Evolutionary conservation across 2,888 invertebrate genomes (phyloP), one percentile per base, ranked within the genome.

Genomic region (Tetranychus piercei): DNA sequence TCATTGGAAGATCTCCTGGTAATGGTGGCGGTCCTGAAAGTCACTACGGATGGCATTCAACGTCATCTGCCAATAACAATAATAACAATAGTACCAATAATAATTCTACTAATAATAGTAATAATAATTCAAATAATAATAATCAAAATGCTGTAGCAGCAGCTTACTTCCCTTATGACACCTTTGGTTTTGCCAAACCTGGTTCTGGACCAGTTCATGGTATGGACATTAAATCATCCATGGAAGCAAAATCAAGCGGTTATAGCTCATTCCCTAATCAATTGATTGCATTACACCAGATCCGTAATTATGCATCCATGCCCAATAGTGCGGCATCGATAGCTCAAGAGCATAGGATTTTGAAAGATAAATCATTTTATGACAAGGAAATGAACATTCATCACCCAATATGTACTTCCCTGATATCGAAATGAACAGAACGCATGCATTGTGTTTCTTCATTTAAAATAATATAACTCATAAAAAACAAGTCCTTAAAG

Each of bases 261-360:
- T 80, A 81, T 75, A 85, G 85, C 81, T 85, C 86, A 73, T 93
- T 94, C 84, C 93, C 93, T 76, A 93, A 93, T 83, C 93, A 94
- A 84, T 86, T 94, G 84, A 94, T 94, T 83, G 92, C 94, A 79
- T 86, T 95, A 79, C 94, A 95, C 84, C 94, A 95, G 85, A 95
- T 95, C 81, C 88, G 94, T 83, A 94, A 94, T 84, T 95, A 94
- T 84, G 92, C 92, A 78, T 92, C 92, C 82, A 93, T 93, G 82
- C 93, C 93, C 77, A 73, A 65, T 23, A 73, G 73, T 22, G 8
- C 73, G 6, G 22, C 73, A 6, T 55, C 73, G 15, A 64, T 73
- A 65, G 45, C 71, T n/a, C 34, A 43, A n/a, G 71, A 71, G 44
- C 71, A 71, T 45, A 20, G 23, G 71, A 71, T 71, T 34, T 18